Conservation (phyloP, 2,113 vertebrate genomes). For the Electrona antarctica region DNA sequence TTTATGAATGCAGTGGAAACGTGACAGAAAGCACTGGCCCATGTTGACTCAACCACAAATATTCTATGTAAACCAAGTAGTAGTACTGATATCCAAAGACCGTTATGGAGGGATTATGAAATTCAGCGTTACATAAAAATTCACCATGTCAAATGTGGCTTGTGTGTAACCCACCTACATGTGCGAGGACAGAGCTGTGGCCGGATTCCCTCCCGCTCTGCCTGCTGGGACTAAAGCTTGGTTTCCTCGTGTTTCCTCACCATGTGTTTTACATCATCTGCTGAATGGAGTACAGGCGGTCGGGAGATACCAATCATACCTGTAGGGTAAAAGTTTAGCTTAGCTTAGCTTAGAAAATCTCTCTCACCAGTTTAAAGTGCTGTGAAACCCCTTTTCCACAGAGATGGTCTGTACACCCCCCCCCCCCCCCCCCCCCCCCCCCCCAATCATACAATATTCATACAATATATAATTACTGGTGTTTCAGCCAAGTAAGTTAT, state of each 20-base stretch:
- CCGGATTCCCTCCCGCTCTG: constrained; percentile 50
- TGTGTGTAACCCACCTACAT: constrained; percentile 56
- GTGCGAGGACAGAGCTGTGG: constrained; percentile 31
- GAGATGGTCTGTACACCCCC: neutral
- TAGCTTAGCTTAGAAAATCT: constrained; percentile 7
- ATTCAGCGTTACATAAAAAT: constrained; percentile 40
- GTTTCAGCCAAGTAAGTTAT: neutral
- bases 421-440: neutral
- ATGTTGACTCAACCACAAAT: constrained; percentile 9
- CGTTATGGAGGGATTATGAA: constrained; percentile 44
- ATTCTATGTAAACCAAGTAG: neutral
- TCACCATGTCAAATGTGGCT: constrained; percentile 47
- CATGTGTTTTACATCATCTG: constrained; percentile 71
- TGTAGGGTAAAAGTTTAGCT: constrained; percentile 31
- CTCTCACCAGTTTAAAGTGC: neutral
- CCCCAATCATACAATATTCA: neutral
- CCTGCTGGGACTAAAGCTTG: constrained; percentile 53
- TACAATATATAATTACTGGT: neutral
- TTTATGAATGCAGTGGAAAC: constrained; percentile 48
- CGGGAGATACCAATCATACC: constrained; percentile 55
- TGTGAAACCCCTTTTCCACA: neutral
- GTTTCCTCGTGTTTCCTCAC: constrained; percentile 69
- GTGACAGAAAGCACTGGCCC: constrained; percentile 29
- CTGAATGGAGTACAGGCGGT: constrained; percentile 32
- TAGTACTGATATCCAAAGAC: constrained; percentile 24